Base-by-base conservation (phyloP, 2,113 vertebrate species). In the Nanger granti region DNA sequence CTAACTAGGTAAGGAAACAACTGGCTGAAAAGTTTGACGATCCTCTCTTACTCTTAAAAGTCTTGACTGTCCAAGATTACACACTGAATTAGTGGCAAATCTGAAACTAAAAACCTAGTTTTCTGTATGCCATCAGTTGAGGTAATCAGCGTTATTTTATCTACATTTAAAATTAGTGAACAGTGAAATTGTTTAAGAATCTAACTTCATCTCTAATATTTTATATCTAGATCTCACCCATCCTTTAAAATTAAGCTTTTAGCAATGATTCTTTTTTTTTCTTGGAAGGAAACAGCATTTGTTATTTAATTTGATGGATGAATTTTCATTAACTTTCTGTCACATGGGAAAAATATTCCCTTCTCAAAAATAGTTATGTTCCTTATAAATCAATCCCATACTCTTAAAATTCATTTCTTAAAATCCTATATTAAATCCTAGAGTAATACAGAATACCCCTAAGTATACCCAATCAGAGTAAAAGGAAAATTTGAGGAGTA, bases 161-260 rank as follows among this genome's bases (percentile, higher is more conserved):
- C 24, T 92, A 97, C 22, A 95, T 14, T 47, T 69, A n/a, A 98
- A 55, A 94, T 79, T 12, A 94, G 49, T 49, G 89, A 59, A 15
- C 90, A 95, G 5, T 73, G 31, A 85, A 88, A 62, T 80, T 95
- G 28, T 84, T 76, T 94, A 95, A 96, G 82, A 55, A 82, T n/a
- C 18, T 54, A 86, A 76, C 24, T 41, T 44, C 60, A 82, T n/a
- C 18, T 85, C 22, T 22, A 26, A 22, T 96, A 86, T 86, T 93
- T 26, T 91, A 73, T 88, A 89, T 64, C 28, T 44, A 89, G 82
- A 73, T 93, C 64, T 57, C 55, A 89, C 22, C 80, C n/a, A 80
- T 55, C 34, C 82, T 84, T 37, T 85, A 62, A 93, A 96, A 93
- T 95, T 92, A 31, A 55, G 17, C 54, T 55, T 55, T 55, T 55